Conservation (phyloP, 2,888 invertebrate genomes). For the Phania funesta region DNA sequence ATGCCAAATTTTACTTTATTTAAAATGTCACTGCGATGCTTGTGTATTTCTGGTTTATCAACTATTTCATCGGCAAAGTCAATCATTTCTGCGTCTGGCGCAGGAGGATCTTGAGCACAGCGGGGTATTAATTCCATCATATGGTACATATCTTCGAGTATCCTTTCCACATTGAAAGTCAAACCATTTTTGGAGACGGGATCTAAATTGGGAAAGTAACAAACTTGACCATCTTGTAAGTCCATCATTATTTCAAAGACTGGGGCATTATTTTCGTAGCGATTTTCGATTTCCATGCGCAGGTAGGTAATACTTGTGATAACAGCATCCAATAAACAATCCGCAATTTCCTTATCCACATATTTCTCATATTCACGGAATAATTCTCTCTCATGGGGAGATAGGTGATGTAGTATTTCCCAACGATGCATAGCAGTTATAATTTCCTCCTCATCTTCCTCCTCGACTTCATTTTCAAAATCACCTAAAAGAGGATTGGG, state of each 20-base stretch:
- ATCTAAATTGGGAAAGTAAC: conserved; percentile 85
- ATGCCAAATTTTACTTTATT: conserved; percentile 80
- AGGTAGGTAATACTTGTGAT: conserved; percentile 76
- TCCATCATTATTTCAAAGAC: conserved; percentile 89
- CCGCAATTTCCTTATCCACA: conserved; percentile 84
- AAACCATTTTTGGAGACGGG: conserved; percentile 82
- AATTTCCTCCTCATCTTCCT: conserved; percentile 47
- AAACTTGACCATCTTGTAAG: conserved; percentile 87
- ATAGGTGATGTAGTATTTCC: conserved; percentile 70
- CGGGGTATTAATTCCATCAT: conserved; percentile 88
- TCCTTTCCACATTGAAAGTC: conserved; percentile 84
- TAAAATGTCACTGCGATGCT: conserved; percentile 83
- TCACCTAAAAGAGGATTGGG: background rate
- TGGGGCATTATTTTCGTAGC: conserved; percentile 81
- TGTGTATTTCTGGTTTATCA: conserved; percentile 83
- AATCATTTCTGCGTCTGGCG: conserved; percentile 46
- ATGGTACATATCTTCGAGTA: conserved; percentile 88
- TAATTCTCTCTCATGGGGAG: conserved; percentile 70
- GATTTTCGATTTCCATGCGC: conserved; percentile 77
- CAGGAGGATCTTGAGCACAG: conserved; percentile 80
- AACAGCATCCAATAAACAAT: conserved; percentile 82
- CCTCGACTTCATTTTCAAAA: background rate
- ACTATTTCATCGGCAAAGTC: conserved; percentile 82
- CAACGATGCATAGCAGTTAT: conserved; percentile 69
- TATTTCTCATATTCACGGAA: conserved; percentile 83